phyloP scores from a whole-genome alignment of 2,113 vertebrate species.

The Vidua chalybeata region DNA sequence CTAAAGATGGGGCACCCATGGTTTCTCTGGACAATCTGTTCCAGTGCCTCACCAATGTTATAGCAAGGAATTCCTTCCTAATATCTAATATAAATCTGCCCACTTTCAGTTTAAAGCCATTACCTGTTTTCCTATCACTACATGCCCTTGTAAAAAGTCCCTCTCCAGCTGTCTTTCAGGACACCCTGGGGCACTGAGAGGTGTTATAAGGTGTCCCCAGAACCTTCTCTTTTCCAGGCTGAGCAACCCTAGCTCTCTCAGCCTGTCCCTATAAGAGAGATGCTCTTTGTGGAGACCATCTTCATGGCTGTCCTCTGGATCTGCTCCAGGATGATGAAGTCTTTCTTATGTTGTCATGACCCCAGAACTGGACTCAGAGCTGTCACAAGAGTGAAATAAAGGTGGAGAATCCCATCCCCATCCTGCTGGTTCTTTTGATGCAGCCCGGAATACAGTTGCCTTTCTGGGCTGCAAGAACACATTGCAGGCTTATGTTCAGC shows the following conservation, averaged over 20 bases:
- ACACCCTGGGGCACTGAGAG: not conserved
- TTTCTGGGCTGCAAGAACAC: not conserved
- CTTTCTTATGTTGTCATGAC: not conserved
- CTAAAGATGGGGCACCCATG: not conserved
- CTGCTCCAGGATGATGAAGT: not conserved
- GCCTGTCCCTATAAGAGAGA: not conserved
- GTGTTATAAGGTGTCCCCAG: not conserved
- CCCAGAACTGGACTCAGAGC: not conserved
- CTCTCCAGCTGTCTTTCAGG: not conserved
- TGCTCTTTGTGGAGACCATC: not conserved
- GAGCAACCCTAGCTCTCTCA: not conserved
- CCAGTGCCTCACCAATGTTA: not conserved
- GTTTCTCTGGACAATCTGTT: not conserved
- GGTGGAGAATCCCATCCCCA: not conserved
- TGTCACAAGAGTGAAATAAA: not conserved
- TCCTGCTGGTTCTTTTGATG: not conserved
- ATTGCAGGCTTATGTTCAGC: fast-evolving
- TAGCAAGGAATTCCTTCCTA: not conserved
- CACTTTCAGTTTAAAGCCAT: not conserved
- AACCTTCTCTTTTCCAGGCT: not conserved
- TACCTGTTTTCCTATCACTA: not conserved
- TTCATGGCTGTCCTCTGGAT: not conserved
- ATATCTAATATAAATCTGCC: not conserved
- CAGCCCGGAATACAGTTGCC: not conserved
- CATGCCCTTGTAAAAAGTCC: not conserved